Evolutionary conservation across 2,888 invertebrate species (phyloP).

Genomic region (Melinopterus prodromus): DNA sequence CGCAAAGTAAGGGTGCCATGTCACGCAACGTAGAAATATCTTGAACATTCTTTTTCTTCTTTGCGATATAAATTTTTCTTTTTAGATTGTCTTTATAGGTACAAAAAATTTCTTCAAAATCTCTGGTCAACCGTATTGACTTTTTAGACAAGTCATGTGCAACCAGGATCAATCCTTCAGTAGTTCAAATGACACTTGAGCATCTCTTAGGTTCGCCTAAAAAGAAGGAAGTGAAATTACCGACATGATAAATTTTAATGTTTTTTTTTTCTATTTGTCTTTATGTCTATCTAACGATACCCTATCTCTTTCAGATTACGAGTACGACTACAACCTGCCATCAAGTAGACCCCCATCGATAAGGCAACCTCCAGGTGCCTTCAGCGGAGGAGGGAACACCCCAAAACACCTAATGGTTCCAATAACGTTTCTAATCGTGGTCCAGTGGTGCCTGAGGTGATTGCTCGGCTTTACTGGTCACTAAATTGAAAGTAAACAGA

Average conservation of each 20-base stretch:
- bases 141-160: no score
- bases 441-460: slow-evolving; percentile 50
- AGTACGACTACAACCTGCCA: slow-evolving; percentile 57
- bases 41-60: no score
- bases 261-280: neutral
- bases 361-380: slow-evolving; percentile 58
- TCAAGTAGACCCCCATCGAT: slow-evolving; percentile 59
- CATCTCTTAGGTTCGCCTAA: no score
- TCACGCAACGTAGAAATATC: no score
- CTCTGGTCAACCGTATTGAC: no score
- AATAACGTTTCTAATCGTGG: slow-evolving; percentile 37
- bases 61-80: no score
- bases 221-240: no score
- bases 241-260: slow-evolving; percentile 8
- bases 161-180: no score
- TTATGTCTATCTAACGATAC: neutral
- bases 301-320: slow-evolving; percentile 31
- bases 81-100: no score
- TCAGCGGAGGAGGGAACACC: slow-evolving; percentile 46
- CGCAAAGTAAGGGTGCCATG: no score
- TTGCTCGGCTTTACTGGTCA: slow-evolving; percentile 33
- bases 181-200: no score
- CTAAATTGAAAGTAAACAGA: slow-evolving; percentile 29
- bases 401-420: slow-evolving; percentile 18
- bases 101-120: no score